Evolutionary conservation across 2,113 vertebrate genomes (phyloP).

Genomic region (Tragelaphus scriptus): DNA sequence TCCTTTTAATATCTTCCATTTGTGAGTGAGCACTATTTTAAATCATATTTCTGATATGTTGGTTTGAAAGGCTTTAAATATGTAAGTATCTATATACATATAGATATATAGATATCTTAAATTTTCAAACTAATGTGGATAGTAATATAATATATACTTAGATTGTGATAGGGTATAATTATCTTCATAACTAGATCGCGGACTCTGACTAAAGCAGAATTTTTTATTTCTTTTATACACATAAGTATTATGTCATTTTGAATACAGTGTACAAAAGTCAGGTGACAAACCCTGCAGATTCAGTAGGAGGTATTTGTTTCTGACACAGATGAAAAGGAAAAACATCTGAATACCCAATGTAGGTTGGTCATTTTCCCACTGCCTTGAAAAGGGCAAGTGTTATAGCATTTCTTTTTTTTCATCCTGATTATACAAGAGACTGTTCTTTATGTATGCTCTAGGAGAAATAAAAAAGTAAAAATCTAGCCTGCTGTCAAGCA

Average conservation of each 20-base stretch:
- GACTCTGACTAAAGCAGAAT: neutral
- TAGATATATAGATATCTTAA: neutral
- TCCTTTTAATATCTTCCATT: neutral
- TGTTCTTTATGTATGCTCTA: neutral
- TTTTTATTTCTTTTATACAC: slow-evolving; percentile 9
- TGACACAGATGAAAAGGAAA: neutral
- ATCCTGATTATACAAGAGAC: neutral
- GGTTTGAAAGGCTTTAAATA: neutral
- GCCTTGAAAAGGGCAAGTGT: neutral
- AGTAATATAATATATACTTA: neutral
- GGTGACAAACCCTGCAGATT: neutral
- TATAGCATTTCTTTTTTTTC: neutral
- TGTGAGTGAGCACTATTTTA: neutral
- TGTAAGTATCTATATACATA: neutral
- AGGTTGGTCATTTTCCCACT: neutral
- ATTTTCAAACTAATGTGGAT: neutral
- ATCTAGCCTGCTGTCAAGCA: neutral
- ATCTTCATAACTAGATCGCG: neutral
- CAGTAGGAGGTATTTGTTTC: neutral
- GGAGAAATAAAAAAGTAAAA: neutral
- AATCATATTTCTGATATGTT: slow-evolving; percentile 20
- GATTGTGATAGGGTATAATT: neutral
- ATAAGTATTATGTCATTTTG: neutral
- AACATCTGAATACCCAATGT: neutral
- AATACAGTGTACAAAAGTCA: neutral